Evolutionary conservation across 2,888 invertebrate genomes (phyloP).

Genomic region (Antitype chi): DNA sequence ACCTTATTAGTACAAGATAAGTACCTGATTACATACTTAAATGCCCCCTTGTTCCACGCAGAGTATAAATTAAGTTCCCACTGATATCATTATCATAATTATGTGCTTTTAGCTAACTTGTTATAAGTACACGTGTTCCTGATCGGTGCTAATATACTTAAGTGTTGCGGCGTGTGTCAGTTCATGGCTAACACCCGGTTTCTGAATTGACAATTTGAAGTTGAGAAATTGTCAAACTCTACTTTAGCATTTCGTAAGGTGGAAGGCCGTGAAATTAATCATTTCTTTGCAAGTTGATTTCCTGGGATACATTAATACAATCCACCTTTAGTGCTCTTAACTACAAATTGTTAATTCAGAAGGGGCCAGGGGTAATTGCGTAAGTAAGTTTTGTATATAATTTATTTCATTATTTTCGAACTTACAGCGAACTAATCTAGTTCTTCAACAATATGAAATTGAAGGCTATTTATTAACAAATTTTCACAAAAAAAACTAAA

Average conservation of each 20-base stretch:
- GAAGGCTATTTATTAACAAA: not conserved
- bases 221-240: too few species aligned
- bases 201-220: too few species aligned
- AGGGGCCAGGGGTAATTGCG: too few species aligned
- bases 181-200: not conserved
- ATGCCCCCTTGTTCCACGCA: constrained; percentile 40
- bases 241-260: too few species aligned
- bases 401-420: too few species aligned
- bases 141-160: constrained; percentile 46
- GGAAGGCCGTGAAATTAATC: too few species aligned
- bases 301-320: too few species aligned
- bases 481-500: not conserved
- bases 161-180: constrained; percentile 10
- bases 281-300: too few species aligned
- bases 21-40: constrained; percentile 34
- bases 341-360: too few species aligned
- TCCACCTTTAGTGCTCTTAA: too few species aligned
- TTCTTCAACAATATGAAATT: not conserved
- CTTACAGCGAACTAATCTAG: too few species aligned
- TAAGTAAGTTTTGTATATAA: too few species aligned
- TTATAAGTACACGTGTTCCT: constrained; percentile 38
- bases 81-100: constrained; percentile 59
- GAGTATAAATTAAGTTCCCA: constrained; percentile 42
- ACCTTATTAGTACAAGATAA: constrained; percentile 38
- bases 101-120: constrained; percentile 45